These are phyloP conservation scores for Apamea monoglypha DNA, from an alignment of 2,888 invertebrate species.

Conservation along the genomic window DNA sequence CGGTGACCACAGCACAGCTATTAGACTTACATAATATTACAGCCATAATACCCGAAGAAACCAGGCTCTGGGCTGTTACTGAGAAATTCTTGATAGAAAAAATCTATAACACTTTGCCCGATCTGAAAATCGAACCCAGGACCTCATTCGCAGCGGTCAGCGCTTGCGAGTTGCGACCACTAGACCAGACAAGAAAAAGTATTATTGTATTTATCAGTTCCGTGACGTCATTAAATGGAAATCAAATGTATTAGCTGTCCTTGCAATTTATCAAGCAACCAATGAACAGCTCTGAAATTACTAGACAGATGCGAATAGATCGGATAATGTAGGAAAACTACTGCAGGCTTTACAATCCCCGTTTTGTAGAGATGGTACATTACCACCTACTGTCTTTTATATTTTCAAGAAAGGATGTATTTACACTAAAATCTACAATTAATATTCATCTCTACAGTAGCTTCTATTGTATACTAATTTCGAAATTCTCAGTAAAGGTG, in stretches of 20 bases:
- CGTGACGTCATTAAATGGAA: not conserved
- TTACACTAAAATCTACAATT: not conserved
- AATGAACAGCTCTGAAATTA: constrained; percentile 3
- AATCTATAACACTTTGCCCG: not conserved
- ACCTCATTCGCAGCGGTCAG: not conserved
- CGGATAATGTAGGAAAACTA: not conserved
- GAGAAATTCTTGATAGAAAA: not conserved
- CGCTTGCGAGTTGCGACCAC: no score
- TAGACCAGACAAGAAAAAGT: not conserved
- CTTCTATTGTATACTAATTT: constrained; percentile 27
- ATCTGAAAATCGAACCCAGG: not conserved
- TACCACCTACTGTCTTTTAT: not conserved
- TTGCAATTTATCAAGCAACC: constrained; percentile 2
- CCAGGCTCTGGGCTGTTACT: not conserved
- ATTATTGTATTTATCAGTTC: not conserved
- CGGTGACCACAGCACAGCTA: constrained; percentile 1
- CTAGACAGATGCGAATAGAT: not conserved
- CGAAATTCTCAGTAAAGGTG: constrained; percentile 42
- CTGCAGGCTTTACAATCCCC: not conserved
- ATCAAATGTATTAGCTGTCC: not conserved
- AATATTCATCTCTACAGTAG: not conserved
- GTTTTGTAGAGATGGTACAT: not conserved
- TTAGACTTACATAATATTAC: not conserved
- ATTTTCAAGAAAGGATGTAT: not conserved
- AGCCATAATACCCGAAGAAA: no score